These are phyloP conservation scores for Malurus elegans DNA, from an alignment of 2,113 vertebrate species.

Conservation along the genomic window DNA sequence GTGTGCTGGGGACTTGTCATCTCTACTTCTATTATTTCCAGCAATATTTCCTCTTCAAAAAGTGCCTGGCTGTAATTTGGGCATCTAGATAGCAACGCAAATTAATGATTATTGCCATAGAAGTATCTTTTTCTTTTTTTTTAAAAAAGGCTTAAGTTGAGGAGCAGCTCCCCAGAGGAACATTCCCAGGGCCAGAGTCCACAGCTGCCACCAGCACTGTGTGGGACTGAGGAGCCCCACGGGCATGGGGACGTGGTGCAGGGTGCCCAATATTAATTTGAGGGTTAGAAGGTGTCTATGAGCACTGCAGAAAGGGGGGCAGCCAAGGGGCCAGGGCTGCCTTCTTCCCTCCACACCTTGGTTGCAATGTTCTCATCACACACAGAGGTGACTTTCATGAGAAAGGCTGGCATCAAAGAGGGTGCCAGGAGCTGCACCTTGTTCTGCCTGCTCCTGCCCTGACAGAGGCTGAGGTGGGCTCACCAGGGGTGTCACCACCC, in stretches of 20 bases:
- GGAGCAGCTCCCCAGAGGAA: background rate
- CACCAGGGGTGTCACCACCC: rapidly evolving
- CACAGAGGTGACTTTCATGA: background rate
- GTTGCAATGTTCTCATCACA: background rate
- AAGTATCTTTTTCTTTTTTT: background rate
- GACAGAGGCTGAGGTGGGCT: rapidly evolving
- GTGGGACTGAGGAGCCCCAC: rapidly evolving
- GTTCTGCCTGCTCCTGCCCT: background rate
- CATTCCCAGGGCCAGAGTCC: background rate
- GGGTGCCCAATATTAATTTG: rapidly evolving
- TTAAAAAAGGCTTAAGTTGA: background rate
- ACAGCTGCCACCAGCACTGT: rapidly evolving
- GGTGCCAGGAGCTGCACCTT: too few relatives aligned
- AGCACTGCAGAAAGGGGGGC: background rate
- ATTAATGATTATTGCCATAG: background rate
- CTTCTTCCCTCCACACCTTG: too few relatives aligned
- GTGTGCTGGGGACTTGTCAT: background rate
- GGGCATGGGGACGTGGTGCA: rapidly evolving
- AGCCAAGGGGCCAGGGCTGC: rapidly evolving
- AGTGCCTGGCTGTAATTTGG: background rate
- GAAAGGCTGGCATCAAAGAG: rapidly evolving
- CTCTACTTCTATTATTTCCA: background rate
- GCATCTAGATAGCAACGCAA: background rate
- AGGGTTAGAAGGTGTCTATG: background rate
- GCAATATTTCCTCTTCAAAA: background rate